Conservation (phyloP, 2,797 vertebrate species). For the Platyrinchus mystaceus region DNA sequence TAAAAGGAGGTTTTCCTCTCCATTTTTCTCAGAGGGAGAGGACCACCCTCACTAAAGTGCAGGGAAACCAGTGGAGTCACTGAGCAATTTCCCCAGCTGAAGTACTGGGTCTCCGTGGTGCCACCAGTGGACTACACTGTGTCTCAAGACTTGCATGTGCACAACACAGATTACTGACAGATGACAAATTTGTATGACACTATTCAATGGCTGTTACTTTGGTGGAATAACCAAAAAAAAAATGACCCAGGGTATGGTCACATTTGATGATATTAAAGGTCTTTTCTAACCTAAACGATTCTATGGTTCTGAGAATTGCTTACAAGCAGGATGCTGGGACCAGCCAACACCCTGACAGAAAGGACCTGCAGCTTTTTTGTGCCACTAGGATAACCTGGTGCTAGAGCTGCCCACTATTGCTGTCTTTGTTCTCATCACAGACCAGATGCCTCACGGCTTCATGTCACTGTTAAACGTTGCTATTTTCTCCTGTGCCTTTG, state of each 20-base stretch:
- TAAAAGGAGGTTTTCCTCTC: not conserved
- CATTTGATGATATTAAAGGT: not conserved
- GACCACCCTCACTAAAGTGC: rapidly evolving
- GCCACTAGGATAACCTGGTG: not conserved
- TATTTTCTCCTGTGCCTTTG: not conserved
- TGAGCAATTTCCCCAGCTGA: not conserved
- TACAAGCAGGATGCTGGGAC: not conserved
- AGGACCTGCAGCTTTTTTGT: not conserved
- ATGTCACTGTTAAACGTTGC: not conserved
- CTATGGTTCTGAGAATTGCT: not conserved
- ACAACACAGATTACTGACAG: not conserved
- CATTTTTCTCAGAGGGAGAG: not conserved
- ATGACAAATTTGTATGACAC: not conserved
- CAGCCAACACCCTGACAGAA: not conserved
- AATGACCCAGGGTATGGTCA: not conserved
- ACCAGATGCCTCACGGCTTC: not conserved
- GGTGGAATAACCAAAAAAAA: not conserved
- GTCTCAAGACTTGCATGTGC: not conserved
- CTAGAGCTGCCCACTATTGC: not conserved
- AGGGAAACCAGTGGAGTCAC: not conserved
- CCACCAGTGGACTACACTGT: not conserved
- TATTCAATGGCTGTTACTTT: not conserved
- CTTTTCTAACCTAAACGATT: not conserved
- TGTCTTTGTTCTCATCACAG: not conserved
- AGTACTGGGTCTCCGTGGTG: not conserved